These are phyloP conservation scores for Thalassoma bifasciatum DNA, from an alignment of 2,113 vertebrate species.

Conservation along the genomic window DNA sequence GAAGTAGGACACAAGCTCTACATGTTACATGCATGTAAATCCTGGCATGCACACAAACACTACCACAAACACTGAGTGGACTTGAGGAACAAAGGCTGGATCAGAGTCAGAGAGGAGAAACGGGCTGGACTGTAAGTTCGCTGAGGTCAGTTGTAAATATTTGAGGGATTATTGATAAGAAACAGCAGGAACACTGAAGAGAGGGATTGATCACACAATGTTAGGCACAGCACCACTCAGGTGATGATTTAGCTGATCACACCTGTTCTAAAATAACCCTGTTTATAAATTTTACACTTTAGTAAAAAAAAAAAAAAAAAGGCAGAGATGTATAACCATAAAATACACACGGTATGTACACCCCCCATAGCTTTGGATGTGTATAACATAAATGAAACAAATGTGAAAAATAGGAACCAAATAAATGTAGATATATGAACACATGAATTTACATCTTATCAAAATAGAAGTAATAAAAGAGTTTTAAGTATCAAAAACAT, in stretches of 20 bases:
- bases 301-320: neutral
- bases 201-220: conserved; percentile 17
- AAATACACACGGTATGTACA: neutral
- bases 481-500: neutral
- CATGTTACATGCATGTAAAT: conserved; percentile 38
- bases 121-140: conserved; percentile 36
- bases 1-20: conserved; percentile 28
- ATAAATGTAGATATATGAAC: neutral
- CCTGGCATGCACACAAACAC: conserved; percentile 33
- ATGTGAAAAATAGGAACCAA: neutral
- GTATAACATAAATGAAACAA: neutral
- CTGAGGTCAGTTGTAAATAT: conserved; percentile 21
- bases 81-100: conserved; percentile 8
- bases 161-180: conserved; percentile 37
- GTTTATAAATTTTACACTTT: neutral
- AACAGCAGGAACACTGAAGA: conserved; percentile 16
- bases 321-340: neutral
- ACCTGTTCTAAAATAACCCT: neutral
- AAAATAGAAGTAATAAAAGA: neutral
- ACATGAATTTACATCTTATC: neutral
- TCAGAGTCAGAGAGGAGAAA: conserved; percentile 39
- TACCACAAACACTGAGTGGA: neutral
- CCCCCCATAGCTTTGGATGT: neutral
- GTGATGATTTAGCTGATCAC: conserved; percentile 10
- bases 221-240: conserved; percentile 17